A percentile compares a stretch with the other conserved stretches of the same genome.
Evolutionary conservation across 2,888 invertebrate genomes (phyloP).

Genomic region (Apotomis betuletana): DNA sequence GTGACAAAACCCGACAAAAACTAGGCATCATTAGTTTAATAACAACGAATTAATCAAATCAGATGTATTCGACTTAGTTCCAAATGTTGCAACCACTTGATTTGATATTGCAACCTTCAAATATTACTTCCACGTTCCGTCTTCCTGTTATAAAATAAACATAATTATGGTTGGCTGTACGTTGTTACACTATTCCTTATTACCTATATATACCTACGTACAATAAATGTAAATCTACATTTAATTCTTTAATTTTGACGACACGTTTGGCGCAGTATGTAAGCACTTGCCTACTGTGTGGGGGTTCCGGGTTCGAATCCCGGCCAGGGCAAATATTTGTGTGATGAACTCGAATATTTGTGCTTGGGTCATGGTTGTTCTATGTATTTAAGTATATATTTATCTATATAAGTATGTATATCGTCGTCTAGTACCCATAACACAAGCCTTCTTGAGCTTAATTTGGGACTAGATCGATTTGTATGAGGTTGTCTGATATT

Average conservation of each 20-base stretch:
- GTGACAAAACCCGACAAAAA: slow-evolving; percentile 9
- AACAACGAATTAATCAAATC: slow-evolving; percentile 25
- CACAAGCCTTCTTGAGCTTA: no score
- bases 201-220: not conserved
- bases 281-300: no score
- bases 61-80: slow-evolving; percentile 5
- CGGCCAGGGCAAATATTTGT: no score
- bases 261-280: no score
- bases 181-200: slow-evolving; percentile 10
- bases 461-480: no score
- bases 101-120: slow-evolving; percentile 35
- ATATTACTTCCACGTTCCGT: slow-evolving; percentile 35
- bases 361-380: no score
- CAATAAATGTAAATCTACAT: slow-evolving; percentile 1
- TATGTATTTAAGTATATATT: no score
- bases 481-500: no score
- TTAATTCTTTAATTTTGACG: not conserved
- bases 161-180: slow-evolving; percentile 11
- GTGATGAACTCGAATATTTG: no score
- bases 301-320: no score
- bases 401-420: no score
- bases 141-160: slow-evolving; percentile 26
- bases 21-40: slow-evolving; percentile 29
- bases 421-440: no score
- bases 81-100: slow-evolving; percentile 21